These are phyloP conservation scores for Jordanella pulchra DNA, from an alignment of 2,797 vertebrate species.

Conservation along the genomic window DNA sequence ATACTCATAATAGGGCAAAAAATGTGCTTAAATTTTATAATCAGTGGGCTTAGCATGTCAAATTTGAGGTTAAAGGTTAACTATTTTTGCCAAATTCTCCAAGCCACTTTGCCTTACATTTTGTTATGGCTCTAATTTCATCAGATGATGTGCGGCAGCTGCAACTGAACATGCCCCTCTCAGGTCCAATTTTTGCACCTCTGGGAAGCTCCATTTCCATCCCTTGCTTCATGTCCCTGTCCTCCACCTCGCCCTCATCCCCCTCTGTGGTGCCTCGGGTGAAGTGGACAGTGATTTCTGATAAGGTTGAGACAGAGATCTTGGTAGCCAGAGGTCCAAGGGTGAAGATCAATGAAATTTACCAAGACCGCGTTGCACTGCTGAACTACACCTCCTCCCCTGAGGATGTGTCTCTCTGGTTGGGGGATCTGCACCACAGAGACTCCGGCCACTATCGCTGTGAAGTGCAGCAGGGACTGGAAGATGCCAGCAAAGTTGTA, in stretches of 20 bases:
- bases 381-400: constrained; percentile 83
- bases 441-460: constrained; percentile 95
- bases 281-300: constrained; percentile 90
- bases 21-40: background rate
- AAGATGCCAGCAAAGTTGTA: constrained; percentile 87
- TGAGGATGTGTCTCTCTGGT: constrained; percentile 84
- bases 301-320: constrained; percentile 86
- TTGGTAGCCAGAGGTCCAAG: constrained; percentile 88
- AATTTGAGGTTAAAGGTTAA: background rate
- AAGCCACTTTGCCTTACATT: background rate
- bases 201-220: constrained; percentile 87
- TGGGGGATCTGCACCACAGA: constrained; percentile 85
- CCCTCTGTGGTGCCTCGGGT: constrained; percentile 80
- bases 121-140: constrained; percentile 13
- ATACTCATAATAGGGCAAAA: background rate
- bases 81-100: background rate
- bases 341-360: constrained; percentile 90
- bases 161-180: constrained; percentile 81
- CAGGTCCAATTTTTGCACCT: constrained; percentile 71
- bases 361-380: constrained; percentile 83
- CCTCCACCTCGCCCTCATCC: constrained; percentile 60
- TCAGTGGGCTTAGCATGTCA: too few species aligned
- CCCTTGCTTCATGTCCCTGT: constrained; percentile 86
- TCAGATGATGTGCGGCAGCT: constrained; percentile 83
- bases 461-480: constrained; percentile 92